phyloP scores from a whole-genome alignment of 2,797 vertebrate species.

The Pseudopleuronectes americanus region DNA sequence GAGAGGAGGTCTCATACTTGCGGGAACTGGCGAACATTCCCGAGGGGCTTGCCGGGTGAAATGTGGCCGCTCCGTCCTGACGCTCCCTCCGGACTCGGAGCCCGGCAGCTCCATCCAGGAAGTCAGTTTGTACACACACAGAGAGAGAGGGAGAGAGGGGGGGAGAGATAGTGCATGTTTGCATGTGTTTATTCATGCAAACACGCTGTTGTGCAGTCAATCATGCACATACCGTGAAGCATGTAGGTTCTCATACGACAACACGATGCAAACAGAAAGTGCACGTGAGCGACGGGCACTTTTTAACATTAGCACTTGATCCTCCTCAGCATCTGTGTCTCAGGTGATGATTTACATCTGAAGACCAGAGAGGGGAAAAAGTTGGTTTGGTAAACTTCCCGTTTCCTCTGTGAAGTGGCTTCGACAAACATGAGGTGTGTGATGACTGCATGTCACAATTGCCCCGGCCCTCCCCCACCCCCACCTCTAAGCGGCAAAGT shows the following conservation, averaged over 20 bases:
- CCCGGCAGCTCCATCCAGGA: conserved; percentile 47
- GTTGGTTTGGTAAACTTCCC: conserved; percentile 10
- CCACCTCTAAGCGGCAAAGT: conserved; percentile 48
- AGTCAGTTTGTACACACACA: conserved; percentile 29
- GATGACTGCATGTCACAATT: conserved; percentile 48
- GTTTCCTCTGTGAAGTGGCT: conserved; percentile 36
- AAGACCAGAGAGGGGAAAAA: not conserved
- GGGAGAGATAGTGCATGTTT: conserved; percentile 25
- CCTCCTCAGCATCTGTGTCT: too few species aligned
- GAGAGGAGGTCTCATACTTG: conserved; percentile 48
- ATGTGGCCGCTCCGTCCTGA: conserved; percentile 35
- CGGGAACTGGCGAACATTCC: conserved; percentile 56
- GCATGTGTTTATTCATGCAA: conserved; percentile 33
- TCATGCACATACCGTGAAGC: conserved; percentile 15
- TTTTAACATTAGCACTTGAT: too few species aligned
- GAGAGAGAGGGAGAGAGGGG: conserved; percentile 8
- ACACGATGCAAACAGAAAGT: not conserved
- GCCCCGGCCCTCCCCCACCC: not conserved
- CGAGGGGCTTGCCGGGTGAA: conserved; percentile 55
- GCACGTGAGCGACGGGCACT: too few species aligned
- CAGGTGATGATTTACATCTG: not conserved
- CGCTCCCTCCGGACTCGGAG: conserved; percentile 55
- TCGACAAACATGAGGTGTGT: conserved; percentile 66
- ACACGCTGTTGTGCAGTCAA: conserved; percentile 31
- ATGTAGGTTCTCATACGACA: not conserved